phyloP scores from a whole-genome alignment of 2,888 invertebrate species.

The Macrosoma leucophasiata region DNA sequence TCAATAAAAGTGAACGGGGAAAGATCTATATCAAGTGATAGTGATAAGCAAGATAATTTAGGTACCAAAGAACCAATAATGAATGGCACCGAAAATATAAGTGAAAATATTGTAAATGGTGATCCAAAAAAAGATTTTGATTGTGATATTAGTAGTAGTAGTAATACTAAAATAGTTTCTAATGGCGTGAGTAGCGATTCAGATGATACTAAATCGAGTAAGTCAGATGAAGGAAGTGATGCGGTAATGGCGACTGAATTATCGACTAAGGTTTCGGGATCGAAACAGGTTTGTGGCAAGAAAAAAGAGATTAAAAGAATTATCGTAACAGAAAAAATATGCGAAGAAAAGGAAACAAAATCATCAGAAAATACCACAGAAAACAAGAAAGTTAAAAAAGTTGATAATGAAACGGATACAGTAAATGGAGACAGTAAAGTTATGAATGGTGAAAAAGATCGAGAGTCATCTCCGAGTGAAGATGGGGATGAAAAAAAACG shows the following conservation, averaged over 20 bases:
- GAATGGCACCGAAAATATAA: conserved; percentile 55
- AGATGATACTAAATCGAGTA: conserved; percentile 56
- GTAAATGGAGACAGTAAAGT: conserved; percentile 48
- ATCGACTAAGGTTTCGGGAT: conserved; percentile 39
- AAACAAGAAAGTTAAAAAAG: conserved; percentile 41
- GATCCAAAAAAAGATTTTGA: conserved; percentile 60
- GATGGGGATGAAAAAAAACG: conserved; percentile 76
- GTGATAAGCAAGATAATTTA: conserved; percentile 48
- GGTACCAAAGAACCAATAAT: conserved; percentile 66
- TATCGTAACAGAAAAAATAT: conserved; percentile 42
- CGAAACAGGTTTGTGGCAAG: conserved; percentile 45
- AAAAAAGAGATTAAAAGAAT: conserved; percentile 56
- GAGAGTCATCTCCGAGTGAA: conserved; percentile 65
- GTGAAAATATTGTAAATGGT: conserved; percentile 55
- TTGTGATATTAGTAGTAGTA: conserved; percentile 74
- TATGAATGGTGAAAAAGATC: conserved; percentile 60
- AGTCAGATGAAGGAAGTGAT: conserved; percentile 51
- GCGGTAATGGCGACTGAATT: conserved; percentile 32
- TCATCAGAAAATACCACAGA: conserved; percentile 37
- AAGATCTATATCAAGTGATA: conserved; percentile 43
- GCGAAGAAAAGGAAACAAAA: conserved; percentile 48
- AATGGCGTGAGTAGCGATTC: conserved; percentile 65
- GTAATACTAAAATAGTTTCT: conserved; percentile 68
- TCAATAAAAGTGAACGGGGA: conserved; percentile 53
- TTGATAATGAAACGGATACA: conserved; percentile 39